phyloP scores from a whole-genome alignment of 2,113 vertebrate genomes.

The Apodemus sylvaticus region DNA sequence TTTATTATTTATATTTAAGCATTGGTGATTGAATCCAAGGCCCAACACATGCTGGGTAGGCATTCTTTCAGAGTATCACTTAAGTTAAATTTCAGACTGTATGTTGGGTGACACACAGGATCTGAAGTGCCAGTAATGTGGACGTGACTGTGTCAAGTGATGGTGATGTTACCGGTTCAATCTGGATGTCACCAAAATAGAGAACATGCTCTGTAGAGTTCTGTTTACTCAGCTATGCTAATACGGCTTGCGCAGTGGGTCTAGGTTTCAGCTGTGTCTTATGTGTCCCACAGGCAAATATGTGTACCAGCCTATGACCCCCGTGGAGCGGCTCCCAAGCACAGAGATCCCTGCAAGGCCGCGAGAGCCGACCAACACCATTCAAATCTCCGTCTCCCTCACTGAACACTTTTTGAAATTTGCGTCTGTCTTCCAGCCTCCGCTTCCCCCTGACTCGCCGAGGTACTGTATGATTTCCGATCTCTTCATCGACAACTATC shows the following conservation, averaged over 20 bases:
- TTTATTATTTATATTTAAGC: not conserved
- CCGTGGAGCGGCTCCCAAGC: conserved; percentile 95
- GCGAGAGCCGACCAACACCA: conserved; percentile 89
- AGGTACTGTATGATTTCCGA: conserved; percentile 96
- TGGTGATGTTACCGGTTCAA: not conserved
- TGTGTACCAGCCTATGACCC: conserved; percentile 98
- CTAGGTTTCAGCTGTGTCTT: not conserved
- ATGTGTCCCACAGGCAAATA: conserved; percentile 91
- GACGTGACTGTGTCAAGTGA: not conserved
- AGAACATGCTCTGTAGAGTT: not conserved
- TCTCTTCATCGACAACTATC: conserved; percentile 97
- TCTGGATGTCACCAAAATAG: not conserved
- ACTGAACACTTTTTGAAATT: conserved; percentile 95
- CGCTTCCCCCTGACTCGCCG: conserved; percentile 92
- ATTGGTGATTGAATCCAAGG: not conserved
- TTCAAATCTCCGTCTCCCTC: conserved; percentile 94
- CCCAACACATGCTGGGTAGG: not conserved
- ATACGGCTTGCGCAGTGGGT: not conserved
- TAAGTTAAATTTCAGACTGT: not conserved
- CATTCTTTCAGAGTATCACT: not conserved
- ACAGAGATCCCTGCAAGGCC: conserved; percentile 90
- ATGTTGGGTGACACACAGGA: not conserved
- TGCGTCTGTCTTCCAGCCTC: conserved; percentile 93
- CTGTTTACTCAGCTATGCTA: not conserved
- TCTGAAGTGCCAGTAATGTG: not conserved